These are phyloP conservation scores for Melanotaenia nigrans DNA, from an alignment of 2,797 vertebrate species.

Conservation along the genomic window DNA sequence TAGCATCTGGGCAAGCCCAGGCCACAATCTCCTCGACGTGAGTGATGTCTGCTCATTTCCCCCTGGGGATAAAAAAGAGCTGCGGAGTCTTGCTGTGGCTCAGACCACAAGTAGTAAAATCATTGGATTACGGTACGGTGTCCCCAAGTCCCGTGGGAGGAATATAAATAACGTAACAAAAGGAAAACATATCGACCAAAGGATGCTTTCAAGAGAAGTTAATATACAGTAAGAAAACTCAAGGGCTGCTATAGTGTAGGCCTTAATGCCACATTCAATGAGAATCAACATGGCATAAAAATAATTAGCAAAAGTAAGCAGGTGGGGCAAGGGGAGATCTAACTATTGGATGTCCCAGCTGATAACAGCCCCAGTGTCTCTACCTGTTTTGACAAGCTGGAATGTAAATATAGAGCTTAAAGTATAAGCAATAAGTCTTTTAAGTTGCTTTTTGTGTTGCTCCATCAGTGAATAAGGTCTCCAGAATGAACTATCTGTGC, in stretches of 20 bases:
- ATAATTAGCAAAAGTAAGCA: constrained; percentile 3
- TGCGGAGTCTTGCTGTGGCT: constrained; percentile 11
- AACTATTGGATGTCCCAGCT: constrained; percentile 16
- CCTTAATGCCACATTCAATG: constrained; percentile 32
- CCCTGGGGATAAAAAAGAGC: constrained; percentile 26
- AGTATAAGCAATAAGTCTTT: constrained; percentile 36
- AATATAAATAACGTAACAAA: constrained; percentile 27
- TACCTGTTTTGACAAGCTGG: constrained; percentile 8
- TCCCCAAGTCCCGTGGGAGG: constrained; percentile 6
- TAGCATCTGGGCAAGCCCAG: constrained; percentile 64
- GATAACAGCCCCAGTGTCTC: background rate
- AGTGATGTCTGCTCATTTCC: constrained; percentile 59
- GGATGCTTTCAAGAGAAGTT: constrained; percentile 31
- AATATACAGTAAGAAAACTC: constrained; percentile 13
- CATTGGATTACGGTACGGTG: constrained; percentile 28
- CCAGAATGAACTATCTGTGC: constrained; percentile 24
- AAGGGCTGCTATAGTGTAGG: background rate
- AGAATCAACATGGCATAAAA: constrained; percentile 32
- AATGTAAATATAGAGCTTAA: constrained; percentile 7
- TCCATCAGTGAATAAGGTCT: constrained; percentile 5
- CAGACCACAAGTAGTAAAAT: constrained; percentile 29
- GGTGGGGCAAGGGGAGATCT: constrained; percentile 28
- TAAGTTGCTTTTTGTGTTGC: constrained; percentile 2
- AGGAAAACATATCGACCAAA: constrained; percentile 38
- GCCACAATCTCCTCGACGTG: constrained; percentile 53